Evolutionary conservation across 2,888 invertebrate species (phyloP).

Genomic region (Lasiommata megera): DNA sequence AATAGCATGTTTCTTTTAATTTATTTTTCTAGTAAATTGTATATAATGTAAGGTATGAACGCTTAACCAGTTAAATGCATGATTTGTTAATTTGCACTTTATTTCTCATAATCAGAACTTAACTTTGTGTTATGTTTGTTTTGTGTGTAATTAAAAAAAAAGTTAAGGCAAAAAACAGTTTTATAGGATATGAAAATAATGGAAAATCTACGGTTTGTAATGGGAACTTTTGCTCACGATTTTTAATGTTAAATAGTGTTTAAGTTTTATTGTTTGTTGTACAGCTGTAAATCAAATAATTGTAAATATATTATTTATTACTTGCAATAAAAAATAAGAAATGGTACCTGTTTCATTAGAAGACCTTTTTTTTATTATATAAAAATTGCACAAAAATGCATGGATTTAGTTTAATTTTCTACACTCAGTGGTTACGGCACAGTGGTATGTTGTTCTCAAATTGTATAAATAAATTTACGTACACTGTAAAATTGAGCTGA

Average conservation of each 20-base stretch:
- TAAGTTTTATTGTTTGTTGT: slow-evolving; percentile 30
- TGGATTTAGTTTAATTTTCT: not conserved
- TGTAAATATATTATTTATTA: slow-evolving; percentile 67
- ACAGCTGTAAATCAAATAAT: slow-evolving; percentile 46
- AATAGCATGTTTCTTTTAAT: slow-evolving; percentile 53
- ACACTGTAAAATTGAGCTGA: no score
- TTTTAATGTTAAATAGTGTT: slow-evolving; percentile 27
- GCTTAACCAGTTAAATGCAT: slow-evolving; percentile 51
- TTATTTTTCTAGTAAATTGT: slow-evolving; percentile 52
- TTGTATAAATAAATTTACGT: no score
- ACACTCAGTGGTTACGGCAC: no score
- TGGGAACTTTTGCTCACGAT: slow-evolving; percentile 23
- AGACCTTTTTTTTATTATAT: slow-evolving; percentile 39
- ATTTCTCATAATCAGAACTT: slow-evolving; percentile 33
- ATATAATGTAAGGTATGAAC: slow-evolving; percentile 35
- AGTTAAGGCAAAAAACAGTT: not conserved
- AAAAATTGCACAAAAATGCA: slow-evolving; percentile 9
- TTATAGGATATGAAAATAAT: not conserved
- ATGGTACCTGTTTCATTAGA: slow-evolving; percentile 64
- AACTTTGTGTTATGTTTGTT: not conserved
- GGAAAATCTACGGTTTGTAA: not conserved
- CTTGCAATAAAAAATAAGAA: slow-evolving; percentile 64
- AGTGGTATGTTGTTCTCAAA: no score
- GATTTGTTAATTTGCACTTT: slow-evolving; percentile 51
- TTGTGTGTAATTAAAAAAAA: slow-evolving; percentile 17